Base-by-base conservation (phyloP, 1,140 invertebrate genomes). In the Ceratina japonica region DNA sequence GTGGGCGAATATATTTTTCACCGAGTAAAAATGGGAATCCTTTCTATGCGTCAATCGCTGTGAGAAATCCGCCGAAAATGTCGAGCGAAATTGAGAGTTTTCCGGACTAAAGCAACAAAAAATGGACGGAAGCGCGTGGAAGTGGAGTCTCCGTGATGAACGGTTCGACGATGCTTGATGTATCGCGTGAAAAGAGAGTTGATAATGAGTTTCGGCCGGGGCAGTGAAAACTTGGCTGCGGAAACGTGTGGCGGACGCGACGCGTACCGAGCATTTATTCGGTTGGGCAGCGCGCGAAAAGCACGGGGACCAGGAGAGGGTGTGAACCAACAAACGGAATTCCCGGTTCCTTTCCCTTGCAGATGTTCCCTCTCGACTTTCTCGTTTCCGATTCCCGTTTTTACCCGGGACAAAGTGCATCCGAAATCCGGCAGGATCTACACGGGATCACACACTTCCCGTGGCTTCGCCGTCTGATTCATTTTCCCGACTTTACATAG, bases 321-420 rank as follows among this genome's bases (percentile, higher is more conserved):
- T 20, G 44, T 44, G 12, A 27, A n/a, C 44, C 44, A 24, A 69
- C 66, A 71, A 52, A 68, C 44, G 66, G 56, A 18, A 37, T 18
- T 44, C 37, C 49, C 20, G 37, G 1, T 49, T 52, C 15, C 49
- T 52, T 54, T n/a, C 27, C 20, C n/a, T 63, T 51, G 3, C 54
- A 69, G 54, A 75, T 51, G 13, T 22, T 69, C 18, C 37, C 18
- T 22, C 24, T 51, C 22, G 5, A 20, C 37, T 31, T 13, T 20
- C 37, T 2, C 22, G n/a, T 37, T 70, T 76, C 54, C 56, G 65
- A 27, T 13, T 37, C 75, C 8, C 56, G 56, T 61, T 76, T 76
- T 24, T 52, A 62, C 16, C 24, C 10, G 0, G 10, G 5, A 52
- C 65, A 70, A 62, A 76, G 56, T 37, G 56, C 56, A 52, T 52